A percentile compares a stretch with the other conserved stretches of the same genome.
Evolutionary conservation across 2,113 vertebrate species (phyloP).

Genomic region (Chloropsis hardwickii): DNA sequence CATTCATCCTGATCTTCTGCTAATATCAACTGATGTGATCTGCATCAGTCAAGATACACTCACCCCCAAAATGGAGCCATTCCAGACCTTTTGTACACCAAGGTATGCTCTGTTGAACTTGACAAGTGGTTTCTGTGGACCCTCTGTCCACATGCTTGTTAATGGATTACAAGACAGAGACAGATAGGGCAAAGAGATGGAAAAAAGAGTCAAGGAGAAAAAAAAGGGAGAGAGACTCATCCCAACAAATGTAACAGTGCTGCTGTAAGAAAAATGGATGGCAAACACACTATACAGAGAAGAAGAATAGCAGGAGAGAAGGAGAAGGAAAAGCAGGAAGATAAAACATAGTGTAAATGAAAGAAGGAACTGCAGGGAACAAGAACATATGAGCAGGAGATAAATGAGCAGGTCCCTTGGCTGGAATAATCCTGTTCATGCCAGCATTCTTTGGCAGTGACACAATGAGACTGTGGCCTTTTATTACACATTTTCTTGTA

Average conservation of each 20-base stretch:
- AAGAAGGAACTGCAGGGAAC: neutral
- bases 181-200: neutral
- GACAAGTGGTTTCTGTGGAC: neutral
- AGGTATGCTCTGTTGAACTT: neutral
- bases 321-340: neutral
- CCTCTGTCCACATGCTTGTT: neutral
- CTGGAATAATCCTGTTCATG: neutral
- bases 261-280: neutral
- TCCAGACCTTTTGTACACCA: neutral
- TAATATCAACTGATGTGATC: neutral
- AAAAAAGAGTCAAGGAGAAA: neutral
- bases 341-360: neutral
- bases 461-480: slow-evolving; percentile 1
- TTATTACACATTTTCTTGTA: neutral
- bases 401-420: neutral
- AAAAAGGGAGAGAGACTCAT: neutral
- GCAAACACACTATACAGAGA: neutral
- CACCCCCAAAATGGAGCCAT: neutral
- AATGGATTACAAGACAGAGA: neutral
- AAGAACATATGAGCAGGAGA: neutral
- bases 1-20: neutral
- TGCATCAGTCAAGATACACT: neutral
- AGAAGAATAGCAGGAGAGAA: neutral
- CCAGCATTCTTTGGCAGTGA: neutral
- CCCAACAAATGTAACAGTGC: neutral